Evolutionary conservation across 64 coral and sea anemone species (phyloP).

Genomic region (Cladopsammia gracilis): DNA sequence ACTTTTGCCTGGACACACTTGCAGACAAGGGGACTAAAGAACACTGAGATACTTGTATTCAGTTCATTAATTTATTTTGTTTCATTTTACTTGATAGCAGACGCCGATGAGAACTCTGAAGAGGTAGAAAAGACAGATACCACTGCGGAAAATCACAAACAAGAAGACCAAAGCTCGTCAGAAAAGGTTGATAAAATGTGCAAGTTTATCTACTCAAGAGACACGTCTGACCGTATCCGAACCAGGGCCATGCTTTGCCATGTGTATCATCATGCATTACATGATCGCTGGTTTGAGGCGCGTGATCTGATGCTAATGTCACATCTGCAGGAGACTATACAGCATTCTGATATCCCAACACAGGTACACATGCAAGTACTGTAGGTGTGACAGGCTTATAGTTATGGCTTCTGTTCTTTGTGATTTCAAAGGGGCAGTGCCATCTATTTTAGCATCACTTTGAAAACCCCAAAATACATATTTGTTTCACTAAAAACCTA

Average conservation of each 20-base stretch:
- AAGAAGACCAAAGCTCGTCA: not conserved
- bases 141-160: slow-evolving; percentile 31
- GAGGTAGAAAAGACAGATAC: slow-evolving; percentile 38
- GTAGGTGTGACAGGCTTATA: no score
- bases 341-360: slow-evolving; percentile 96
- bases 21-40: no score
- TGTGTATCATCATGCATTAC: slow-evolving; percentile 90
- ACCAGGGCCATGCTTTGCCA: slow-evolving; percentile 99
- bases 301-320: slow-evolving; percentile 98
- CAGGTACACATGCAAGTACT: slow-evolving; percentile 63
- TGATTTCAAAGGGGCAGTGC: no score
- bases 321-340: slow-evolving; percentile 95
- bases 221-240: slow-evolving; percentile 94
- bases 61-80: not conserved
- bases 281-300: slow-evolving; percentile 98
- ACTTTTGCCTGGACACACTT: no score
- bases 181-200: slow-evolving; percentile 80
- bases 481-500: no score
- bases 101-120: slow-evolving; percentile 13
- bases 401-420: no score
- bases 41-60: no score
- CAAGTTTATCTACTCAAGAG: slow-evolving; percentile 98
- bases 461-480: no score
- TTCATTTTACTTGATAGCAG: slow-evolving; percentile 2
- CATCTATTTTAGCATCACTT: no score